phyloP scores from a whole-genome alignment of 2,113 vertebrate genomes.

The Dryoscopus gambensis region DNA sequence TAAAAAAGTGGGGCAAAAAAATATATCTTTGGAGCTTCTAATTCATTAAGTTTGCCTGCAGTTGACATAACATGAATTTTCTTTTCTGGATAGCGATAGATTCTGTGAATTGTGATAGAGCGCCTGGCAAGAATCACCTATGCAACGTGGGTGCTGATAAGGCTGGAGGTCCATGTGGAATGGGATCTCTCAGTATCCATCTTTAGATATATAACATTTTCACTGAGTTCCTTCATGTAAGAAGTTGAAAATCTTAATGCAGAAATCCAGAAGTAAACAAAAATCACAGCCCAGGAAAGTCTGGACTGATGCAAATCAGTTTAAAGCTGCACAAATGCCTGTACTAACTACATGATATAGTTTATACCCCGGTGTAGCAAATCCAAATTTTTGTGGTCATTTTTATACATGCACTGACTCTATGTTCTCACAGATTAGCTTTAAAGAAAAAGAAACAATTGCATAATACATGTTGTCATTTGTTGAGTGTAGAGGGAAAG shows the following conservation, averaged over 20 bases:
- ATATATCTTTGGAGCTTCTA: not conserved
- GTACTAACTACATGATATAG: not conserved
- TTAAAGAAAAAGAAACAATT: not conserved
- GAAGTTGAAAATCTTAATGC: not conserved
- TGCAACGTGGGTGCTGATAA: not conserved
- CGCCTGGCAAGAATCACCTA: not conserved
- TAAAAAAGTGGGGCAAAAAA: fast-evolving
- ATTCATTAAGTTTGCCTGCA: not conserved
- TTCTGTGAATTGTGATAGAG: not conserved
- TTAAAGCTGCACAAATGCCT: not conserved
- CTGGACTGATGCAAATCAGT: not conserved
- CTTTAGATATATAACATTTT: not conserved
- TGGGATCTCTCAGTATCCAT: not conserved
- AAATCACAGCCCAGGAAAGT: not conserved
- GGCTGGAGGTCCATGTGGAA: not conserved
- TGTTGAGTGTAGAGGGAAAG: not conserved
- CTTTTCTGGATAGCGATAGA: not conserved
- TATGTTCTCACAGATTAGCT: not conserved
- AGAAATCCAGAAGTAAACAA: not conserved
- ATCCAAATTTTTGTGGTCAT: not conserved
- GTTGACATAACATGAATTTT: not conserved
- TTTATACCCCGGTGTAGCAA: not conserved
- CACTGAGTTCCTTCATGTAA: not conserved
- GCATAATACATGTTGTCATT: fast-evolving
- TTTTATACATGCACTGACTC: not conserved